Evolutionary conservation across 2,797 vertebrate genomes (phyloP), one percentile per base, ranked within the genome.

Genomic region (Tangara arthus): DNA sequence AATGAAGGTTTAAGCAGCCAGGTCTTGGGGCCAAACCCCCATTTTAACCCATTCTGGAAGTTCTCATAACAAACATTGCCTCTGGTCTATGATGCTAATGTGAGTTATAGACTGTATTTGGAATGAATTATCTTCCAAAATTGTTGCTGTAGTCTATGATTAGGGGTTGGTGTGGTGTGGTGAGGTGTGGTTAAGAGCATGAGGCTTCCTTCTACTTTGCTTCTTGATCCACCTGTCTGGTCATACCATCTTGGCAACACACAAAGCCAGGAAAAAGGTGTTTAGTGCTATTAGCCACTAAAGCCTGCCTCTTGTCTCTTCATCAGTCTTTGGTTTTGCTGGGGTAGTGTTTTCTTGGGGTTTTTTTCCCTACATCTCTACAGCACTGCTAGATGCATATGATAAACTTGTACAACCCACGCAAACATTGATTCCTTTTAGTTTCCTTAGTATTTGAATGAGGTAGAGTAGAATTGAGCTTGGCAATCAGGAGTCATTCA

Each of bases 1-100:
- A 82, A 35, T 65, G 59, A 87, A 90, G 83, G 92, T 95, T 71
- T 95, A 81, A 93, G 55, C 55, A 90, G 49, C 46, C 39, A 76
- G 30, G 21, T 65, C 47, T 34, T 79, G 39, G 24, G 66, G 59
- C 42, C 46, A n/a, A 65, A 46, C 22, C 11, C 24, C 56, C 46
- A 52, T 92, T 94, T 96, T 84, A 82, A 84, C 30, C 52, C 46
- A 23, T 86, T 60, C 55, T 75, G 41, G n/a, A 87, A 72, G 46
- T 79, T 95, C 79, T 79, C 39, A 53, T 63, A 79, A 84, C 59
- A 78, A 37, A 90, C 72, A 20, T 56, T 49, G 32, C 69, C 49
- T 56, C 17, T 22, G 72, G 32, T 78, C 85, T 87, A 16, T 50
- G 42, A 60, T 82, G 72, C 8, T 64, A 52, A 61, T 9, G 7